phyloP scores from a whole-genome alignment of 2,113 vertebrate species.

The Apaloderma vittatum region DNA sequence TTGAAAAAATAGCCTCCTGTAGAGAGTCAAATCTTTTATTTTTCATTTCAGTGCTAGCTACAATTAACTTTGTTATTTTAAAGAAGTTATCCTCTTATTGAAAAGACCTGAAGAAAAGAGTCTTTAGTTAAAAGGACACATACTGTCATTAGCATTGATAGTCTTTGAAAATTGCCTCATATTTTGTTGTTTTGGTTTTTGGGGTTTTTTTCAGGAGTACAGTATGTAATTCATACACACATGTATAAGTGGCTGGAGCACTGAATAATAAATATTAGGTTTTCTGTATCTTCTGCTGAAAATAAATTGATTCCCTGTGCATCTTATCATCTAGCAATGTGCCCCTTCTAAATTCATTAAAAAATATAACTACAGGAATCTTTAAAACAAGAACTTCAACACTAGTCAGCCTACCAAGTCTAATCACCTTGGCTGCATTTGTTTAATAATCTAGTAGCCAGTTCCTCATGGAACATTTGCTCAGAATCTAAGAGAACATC shows the following conservation, averaged over 20 bases:
- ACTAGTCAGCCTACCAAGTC: not conserved
- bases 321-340: not conserved
- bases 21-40: conserved; percentile 58
- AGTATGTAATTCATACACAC: not conserved
- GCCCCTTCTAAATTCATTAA: not conserved
- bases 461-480: not conserved
- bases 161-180: conserved; percentile 6
- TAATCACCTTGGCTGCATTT: not conserved
- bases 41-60: conserved; percentile 34
- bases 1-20: conserved; percentile 47
- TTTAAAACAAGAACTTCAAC: not conserved
- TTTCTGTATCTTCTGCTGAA: not conserved
- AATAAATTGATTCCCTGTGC: not conserved
- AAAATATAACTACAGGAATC: not conserved
- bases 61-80: conserved; percentile 60
- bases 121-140: conserved; percentile 42
- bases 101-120: not conserved
- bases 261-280: not conserved
- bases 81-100: conserved; percentile 22
- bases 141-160: conserved; percentile 12
- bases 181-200: not conserved
- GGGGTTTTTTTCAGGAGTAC: not conserved
- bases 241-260: not conserved
- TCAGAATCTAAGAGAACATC: not conserved
- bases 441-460: not conserved